Evolutionary conservation across 2,113 vertebrate species (phyloP), one percentile per base, ranked within the genome.

Genomic region (Heterotis niloticus): DNA sequence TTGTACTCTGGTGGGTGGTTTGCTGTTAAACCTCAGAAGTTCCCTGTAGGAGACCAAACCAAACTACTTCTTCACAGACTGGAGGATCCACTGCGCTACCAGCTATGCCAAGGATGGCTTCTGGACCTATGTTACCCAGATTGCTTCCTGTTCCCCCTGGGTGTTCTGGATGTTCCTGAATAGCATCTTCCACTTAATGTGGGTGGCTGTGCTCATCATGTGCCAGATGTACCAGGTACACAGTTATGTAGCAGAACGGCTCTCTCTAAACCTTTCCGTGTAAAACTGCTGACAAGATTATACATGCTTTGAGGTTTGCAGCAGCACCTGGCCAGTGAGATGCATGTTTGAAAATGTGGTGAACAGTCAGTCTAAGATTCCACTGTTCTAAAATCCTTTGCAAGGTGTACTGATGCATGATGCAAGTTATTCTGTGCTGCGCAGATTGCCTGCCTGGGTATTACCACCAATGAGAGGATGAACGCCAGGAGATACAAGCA

Each of bases 101-200:
- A 96, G 84, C 77, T 99, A 99, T 0, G 86, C 92, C 71, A 96
- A 94, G 90, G 98, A 99, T 70, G 98, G 98, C 14, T 96, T 98
- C 87, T 99, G 98, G 98, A 94, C 96, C 18, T 99, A 98, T 0
- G 84, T 99, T 85, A 98, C 96, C 44, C 96, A 99, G 84, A 98
- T 99, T 74, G 97, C 97, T 78, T 95, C 96, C 56, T 99, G 96
- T 87, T 99, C 98, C 1, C 96, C 98, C 0, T 99, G 98, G 98
- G 97, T 99, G 94, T 99, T 99, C 85, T 99, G 98, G 98, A 99
- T 99, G 98, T 99, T 99, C 87, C 88, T 99, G 66, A 99, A 99
- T 90, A 99, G 98, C 83, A 78, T 98, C 79, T 99, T 99, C 90
- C 98, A 99, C 89, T 96, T 99, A 86, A 95, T 99, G 95, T 99